Base-by-base conservation (phyloP, 2,888 invertebrate species). In the Oligia fasciuncula region DNA sequence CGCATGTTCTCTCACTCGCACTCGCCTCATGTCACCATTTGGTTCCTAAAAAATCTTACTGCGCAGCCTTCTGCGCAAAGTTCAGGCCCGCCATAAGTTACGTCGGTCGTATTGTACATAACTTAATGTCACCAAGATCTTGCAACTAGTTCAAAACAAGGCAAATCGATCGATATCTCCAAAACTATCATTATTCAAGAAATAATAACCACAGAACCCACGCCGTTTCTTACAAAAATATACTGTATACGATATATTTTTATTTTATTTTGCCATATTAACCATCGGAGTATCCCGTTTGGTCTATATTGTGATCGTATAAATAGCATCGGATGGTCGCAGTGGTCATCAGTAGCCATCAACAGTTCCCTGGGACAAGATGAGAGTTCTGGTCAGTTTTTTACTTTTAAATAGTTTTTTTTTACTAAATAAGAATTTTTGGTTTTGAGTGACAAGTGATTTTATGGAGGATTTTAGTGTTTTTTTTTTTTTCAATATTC, bases 381-480 rank as follows among this genome's bases (percentile, higher is more conserved):
- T 96, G 96, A 94, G 95, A 95, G 94, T 96, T 93, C 95, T 96
- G 96, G 96, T 96, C 87, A 94, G 96, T 95, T 71, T 14, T 23
- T 40, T 65, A 40, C 11, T 65, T 40, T 19, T 40, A 17, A 63
- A 8, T 63, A 1, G 8, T 35, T 40, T 62, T 51, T 51, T 40
- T 43, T 9, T 1, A 43, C 11, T 13, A 0, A n/a, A 2, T 17
- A 29, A 35, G 6, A 49, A 29, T 19, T 14, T 4, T 43, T 35
- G 19, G 23, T 46, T 76, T 65, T 23, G 4, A 43, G 77, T 79
- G 77, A 60, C n/a, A 70, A 57, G 69, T 77, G 77, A 19, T 46
- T 63, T n/a, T 51, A 13, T 4, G 2, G 11, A 46, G 11, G 19
- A 49, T 29, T 29, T 54, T 23, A 0, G 14, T 71, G 19, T 8